Evolutionary conservation across 92 coral and sea anemone species (phyloP).

Genomic region (Heliopora coerulea): DNA sequence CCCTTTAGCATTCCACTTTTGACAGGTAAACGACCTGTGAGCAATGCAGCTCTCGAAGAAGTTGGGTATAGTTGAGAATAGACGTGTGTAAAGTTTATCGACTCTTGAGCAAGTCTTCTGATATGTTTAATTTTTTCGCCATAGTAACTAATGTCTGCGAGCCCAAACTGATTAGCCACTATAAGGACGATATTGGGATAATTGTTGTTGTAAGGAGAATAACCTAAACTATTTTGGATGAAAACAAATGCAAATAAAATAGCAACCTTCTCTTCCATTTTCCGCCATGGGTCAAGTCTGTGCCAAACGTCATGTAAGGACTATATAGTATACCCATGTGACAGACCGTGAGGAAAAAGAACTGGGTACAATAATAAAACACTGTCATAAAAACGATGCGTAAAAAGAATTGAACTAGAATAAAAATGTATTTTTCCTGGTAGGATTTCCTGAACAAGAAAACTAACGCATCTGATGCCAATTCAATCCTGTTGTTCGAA

Average conservation of each 20-base stretch:
- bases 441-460: no score
- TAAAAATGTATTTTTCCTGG: no score
- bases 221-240: neutral
- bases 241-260: slow-evolving; percentile 1
- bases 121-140: slow-evolving; percentile 40
- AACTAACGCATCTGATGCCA: no score
- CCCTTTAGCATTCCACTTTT: slow-evolving; percentile 88
- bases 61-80: slow-evolving; percentile 70
- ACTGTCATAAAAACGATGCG: no score
- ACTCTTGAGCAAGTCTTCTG: slow-evolving; percentile 55
- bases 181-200: slow-evolving; percentile 26
- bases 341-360: neutral
- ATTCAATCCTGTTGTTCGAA: no score
- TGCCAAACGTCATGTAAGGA: slow-evolving; percentile 19
- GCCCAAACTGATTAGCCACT: slow-evolving; percentile 24
- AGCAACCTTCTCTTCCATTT: neutral
- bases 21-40: slow-evolving; percentile 88
- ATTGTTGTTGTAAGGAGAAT: neutral
- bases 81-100: slow-evolving; percentile 70
- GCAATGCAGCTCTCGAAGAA: slow-evolving; percentile 79
- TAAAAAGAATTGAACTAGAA: no score
- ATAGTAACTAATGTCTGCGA: neutral
- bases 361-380: neutral
- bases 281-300: slow-evolving; percentile 4
- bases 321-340: neutral